Percentiles rank a stretch among this genome's conserved stretches.
phyloP scores from a whole-genome alignment of 2,797 vertebrate genomes.

The Luscinia luscinia region DNA sequence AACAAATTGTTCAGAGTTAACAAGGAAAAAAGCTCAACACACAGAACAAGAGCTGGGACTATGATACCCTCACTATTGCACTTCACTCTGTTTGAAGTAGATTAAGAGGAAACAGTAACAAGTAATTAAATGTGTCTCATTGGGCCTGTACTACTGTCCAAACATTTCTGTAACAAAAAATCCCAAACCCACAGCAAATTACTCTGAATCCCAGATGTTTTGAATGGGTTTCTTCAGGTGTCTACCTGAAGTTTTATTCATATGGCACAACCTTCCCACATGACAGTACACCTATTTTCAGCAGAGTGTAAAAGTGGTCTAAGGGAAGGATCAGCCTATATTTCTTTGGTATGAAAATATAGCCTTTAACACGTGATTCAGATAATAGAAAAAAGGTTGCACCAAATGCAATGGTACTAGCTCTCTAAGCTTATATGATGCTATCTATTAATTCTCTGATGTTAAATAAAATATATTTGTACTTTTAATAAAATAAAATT shows the following conservation, averaged over 20 bases:
- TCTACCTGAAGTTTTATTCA: neutral
- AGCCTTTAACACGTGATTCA: neutral
- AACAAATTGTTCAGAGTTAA: constrained; percentile 69
- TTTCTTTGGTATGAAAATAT: neutral
- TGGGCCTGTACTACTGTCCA: neutral
- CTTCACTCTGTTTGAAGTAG: constrained; percentile 56
- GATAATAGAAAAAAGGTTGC: neutral
- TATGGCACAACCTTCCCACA: neutral
- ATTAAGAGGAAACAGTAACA: constrained; percentile 38
- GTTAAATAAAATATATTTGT: neutral
- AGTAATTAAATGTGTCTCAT: neutral
- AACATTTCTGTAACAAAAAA: neutral
- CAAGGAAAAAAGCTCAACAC: constrained; percentile 20
- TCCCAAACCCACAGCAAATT: neutral
- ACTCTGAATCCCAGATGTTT: neutral
- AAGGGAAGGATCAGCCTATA: neutral
- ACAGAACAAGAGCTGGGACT: constrained; percentile 26
- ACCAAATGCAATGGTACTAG: neutral
- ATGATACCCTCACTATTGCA: neutral
- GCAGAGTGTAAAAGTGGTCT: neutral
- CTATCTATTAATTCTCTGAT: neutral
- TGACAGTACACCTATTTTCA: neutral
- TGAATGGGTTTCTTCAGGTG: neutral
- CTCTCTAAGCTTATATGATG: neutral
- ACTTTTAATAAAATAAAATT: neutral